Conservation (phyloP, 2,797 vertebrate species). For the Dendrocincla tyrannina region DNA sequence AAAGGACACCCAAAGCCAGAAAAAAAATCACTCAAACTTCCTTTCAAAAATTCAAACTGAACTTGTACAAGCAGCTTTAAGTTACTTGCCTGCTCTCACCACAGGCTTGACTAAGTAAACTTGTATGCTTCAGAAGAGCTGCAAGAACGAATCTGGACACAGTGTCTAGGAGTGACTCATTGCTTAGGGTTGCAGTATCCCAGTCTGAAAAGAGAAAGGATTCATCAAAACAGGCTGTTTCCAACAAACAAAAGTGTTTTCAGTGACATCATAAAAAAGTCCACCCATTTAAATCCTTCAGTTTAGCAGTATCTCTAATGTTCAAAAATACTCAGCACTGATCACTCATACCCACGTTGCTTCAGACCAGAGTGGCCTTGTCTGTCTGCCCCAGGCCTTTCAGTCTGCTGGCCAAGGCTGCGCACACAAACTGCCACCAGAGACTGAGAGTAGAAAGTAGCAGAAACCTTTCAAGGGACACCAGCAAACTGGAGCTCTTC, state of each 20-base stretch:
- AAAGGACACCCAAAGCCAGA: not conserved
- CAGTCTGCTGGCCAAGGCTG: not conserved
- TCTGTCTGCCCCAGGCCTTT: not conserved
- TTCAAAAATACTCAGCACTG: not conserved
- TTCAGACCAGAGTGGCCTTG: not conserved
- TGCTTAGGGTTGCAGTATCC: slow-evolving; percentile 93
- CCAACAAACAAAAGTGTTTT: not conserved
- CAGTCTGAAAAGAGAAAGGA: slow-evolving; percentile 85
- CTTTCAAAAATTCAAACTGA: not conserved
- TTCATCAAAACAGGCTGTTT: not conserved
- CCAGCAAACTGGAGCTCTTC: not conserved
- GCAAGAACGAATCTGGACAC: slow-evolving; percentile 95
- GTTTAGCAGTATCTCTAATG: not conserved
- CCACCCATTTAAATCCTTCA: not conserved
- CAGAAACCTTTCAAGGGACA: not conserved
- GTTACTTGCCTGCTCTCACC: slow-evolving; percentile 90
- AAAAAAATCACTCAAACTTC: not conserved
- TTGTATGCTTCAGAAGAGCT: slow-evolving; percentile 92
- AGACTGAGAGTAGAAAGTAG: not conserved
- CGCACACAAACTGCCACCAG: not conserved
- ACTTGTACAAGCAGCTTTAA: slow-evolving; percentile 13
- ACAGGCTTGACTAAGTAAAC: slow-evolving; percentile 87
- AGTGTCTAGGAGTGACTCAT: slow-evolving; percentile 91
- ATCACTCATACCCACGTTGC: not conserved
- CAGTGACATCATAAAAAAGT: not conserved